Evolutionary conservation across 2,113 vertebrate species (phyloP).

Genomic region (Spermophilus dauricus): DNA sequence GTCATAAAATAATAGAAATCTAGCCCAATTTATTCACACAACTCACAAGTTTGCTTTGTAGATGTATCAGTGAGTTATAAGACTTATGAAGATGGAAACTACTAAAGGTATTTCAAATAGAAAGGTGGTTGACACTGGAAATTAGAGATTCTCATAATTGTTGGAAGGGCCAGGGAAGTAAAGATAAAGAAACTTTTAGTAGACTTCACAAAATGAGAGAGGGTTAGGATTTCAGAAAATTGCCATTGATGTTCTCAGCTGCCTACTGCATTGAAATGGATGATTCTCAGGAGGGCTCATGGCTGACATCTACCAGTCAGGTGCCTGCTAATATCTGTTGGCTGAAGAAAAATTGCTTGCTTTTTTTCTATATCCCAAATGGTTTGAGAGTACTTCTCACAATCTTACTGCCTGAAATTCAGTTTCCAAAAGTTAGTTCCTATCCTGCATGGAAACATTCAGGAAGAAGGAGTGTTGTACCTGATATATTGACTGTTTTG

Average conservation of each 20-base stretch:
- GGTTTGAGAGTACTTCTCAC: not conserved
- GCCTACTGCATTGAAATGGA: not conserved
- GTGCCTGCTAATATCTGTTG: not conserved
- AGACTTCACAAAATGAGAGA: not conserved
- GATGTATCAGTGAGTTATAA: not conserved
- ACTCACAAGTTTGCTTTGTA: not conserved
- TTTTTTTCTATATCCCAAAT: not conserved
- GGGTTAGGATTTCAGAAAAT: not conserved
- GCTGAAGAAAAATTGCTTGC: not conserved
- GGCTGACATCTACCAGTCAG: not conserved
- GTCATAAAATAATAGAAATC: conserved; percentile 7
- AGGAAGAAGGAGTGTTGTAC: not conserved
- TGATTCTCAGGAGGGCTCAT: not conserved
- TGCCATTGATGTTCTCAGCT: not conserved
- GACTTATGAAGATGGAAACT: not conserved
- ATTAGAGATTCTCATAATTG: not conserved
- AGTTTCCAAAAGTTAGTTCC: not conserved
- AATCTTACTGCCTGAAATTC: not conserved
- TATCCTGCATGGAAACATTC: not conserved
- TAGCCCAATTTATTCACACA: not conserved
- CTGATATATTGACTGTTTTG: not conserved
- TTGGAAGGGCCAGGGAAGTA: not conserved
- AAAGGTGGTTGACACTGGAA: not conserved
- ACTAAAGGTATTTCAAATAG: not conserved
- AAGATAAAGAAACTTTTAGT: not conserved